Percentiles rank a stretch among this genome's conserved stretches.
Conservation (phyloP, 2,113 vertebrate species). For the Pelusios castaneus region DNA sequence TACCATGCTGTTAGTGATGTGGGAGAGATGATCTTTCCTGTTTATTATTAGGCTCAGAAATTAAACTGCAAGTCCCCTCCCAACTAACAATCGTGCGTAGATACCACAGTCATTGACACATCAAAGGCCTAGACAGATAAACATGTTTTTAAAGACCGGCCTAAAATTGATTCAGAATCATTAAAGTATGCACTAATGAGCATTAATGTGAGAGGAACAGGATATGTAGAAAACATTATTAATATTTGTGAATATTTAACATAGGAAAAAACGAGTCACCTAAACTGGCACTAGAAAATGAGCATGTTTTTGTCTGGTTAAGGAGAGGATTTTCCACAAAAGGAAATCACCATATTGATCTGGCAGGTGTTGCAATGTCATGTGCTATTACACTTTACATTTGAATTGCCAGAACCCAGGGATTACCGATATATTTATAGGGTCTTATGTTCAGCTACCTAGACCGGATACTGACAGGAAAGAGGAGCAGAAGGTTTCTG, state of each 20-base stretch:
- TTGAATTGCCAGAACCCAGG: background rate
- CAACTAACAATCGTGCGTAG: slow-evolving; percentile 14
- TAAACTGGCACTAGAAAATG: background rate
- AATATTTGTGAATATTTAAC: background rate
- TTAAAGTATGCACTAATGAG: background rate
- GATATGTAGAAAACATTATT: background rate
- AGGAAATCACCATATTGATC: background rate
- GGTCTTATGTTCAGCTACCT: background rate
- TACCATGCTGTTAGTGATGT: background rate
- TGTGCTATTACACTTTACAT: background rate
- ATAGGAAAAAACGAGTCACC: slow-evolving; percentile 16
- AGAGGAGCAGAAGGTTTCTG: background rate
- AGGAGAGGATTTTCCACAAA: background rate
- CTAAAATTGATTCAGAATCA: background rate
- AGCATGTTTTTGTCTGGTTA: background rate
- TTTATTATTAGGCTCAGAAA: slow-evolving; percentile 3
- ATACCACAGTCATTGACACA: background rate
- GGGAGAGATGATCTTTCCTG: slow-evolving; percentile 13
- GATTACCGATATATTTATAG: background rate
- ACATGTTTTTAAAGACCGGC: background rate
- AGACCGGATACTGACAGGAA: background rate
- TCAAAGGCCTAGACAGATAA: background rate
- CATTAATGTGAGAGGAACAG: background rate
- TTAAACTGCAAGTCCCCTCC: slow-evolving; percentile 1
- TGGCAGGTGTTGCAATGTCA: background rate